These are phyloP conservation scores for human DNA, from an alignment of 2,113 vertebrate genomes.

Conservation along the genomic window GRCh38 chr7:139825001-139825500, in stretches of 20 bases:
- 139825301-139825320: background rate
- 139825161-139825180: constrained; percentile 17
- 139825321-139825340: background rate
- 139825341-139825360: background rate
- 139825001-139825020: too few relatives aligned
- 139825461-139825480: background rate
- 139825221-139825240: background rate
- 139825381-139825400: background rate
- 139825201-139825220: background rate
- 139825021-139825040: too few relatives aligned
- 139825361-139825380: background rate
- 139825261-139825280: background rate
- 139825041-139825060: too few relatives aligned
- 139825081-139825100: too few relatives aligned
- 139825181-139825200: background rate
- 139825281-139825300: background rate
- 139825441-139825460: background rate
- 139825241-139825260: background rate
- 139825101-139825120: too few relatives aligned
- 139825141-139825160: background rate
- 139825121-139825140: background rate
- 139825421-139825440: background rate
- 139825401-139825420: background rate
- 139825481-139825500: background rate
- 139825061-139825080: too few relatives aligned